phyloP scores from a whole-genome alignment of 2,888 invertebrate species.

The Pecten maximus region DNA sequence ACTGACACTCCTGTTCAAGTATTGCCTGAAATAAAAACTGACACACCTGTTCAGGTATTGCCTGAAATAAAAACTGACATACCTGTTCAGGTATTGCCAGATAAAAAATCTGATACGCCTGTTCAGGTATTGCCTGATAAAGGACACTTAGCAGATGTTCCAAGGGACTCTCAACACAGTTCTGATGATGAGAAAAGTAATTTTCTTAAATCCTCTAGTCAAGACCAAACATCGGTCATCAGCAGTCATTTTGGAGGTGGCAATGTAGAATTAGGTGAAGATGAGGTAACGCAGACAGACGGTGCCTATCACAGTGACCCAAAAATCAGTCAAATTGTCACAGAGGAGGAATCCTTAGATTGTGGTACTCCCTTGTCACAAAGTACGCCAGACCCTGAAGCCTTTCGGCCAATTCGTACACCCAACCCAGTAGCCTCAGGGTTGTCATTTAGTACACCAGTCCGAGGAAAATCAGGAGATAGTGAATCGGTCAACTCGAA shows the following conservation, averaged over 20 bases:
- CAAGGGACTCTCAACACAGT: not conserved
- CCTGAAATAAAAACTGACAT: too few species aligned
- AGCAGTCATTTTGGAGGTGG: not conserved
- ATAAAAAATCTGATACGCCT: too few species aligned
- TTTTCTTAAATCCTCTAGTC: not conserved
- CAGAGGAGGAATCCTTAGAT: not conserved
- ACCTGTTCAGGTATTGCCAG: too few species aligned
- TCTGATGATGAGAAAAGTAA: not conserved
- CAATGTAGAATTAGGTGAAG: not conserved
- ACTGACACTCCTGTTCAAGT: too few species aligned
- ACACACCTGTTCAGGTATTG: too few species aligned
- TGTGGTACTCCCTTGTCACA: not conserved
- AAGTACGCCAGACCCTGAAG: not conserved
- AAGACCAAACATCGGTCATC: not conserved
- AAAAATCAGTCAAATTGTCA: not conserved
- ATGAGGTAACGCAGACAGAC: not conserved
- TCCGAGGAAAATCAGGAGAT: not conserved
- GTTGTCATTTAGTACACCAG: not conserved
- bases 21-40: too few species aligned
- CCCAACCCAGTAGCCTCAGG: not conserved
- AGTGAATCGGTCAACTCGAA: not conserved
- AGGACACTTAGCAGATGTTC: not conserved
- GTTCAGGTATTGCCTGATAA: too few species aligned
- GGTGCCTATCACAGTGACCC: not conserved
- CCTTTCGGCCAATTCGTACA: not conserved